Evolutionary conservation across 2,113 vertebrate genomes (phyloP), one percentile per base, ranked within the genome.

Genomic region (Neodontobutis hainanensis): DNA sequence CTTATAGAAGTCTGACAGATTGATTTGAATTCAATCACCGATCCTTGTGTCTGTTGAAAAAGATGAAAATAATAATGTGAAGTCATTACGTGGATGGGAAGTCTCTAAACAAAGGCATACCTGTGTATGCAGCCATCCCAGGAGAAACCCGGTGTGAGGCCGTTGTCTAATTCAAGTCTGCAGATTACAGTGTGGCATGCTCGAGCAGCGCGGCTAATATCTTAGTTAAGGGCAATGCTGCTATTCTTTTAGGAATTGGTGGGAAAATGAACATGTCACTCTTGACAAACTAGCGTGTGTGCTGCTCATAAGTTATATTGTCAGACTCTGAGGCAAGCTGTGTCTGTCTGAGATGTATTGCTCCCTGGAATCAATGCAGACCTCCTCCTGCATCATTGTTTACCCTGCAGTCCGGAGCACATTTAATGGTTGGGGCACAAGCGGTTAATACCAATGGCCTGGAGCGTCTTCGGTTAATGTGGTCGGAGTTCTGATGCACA

Each of bases 251-350:
- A 85, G 67, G 82, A 84, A 76, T 80, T 79, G 63, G 77, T 58
- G 61, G 85, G 14, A 60, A 85, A 89, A 91, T 90, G 82, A 90
- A 92, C 88, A 90, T 85, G 88, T 91, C 89, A 88, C 77, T 87
- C 70, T 75, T 90, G 88, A 91, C 87, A 89, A 91, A 91, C 84
- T 81, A 27, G 67, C 71, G 68, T 52, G 78, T 68, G 57, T 77
- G 60, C 65, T 49, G 59, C 66, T 82, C 85, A 88, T 91, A 87
- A 72, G 74, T 89, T 85, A 86, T 68, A 59, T 38, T 90, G 90
- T 88, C 90, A 80, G 69, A 71, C 61, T 60, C 64, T 8, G 70
- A 69, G 50, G 70, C 50, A 56, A n/a, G 50, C 44, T 46, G 40
- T 47, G 67, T 67, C 53, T 77, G 57, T 68, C 55, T 70, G 11